Evolutionary conservation across 2,113 vertebrate genomes (phyloP).

Genomic region (Caranx ignobilis): DNA sequence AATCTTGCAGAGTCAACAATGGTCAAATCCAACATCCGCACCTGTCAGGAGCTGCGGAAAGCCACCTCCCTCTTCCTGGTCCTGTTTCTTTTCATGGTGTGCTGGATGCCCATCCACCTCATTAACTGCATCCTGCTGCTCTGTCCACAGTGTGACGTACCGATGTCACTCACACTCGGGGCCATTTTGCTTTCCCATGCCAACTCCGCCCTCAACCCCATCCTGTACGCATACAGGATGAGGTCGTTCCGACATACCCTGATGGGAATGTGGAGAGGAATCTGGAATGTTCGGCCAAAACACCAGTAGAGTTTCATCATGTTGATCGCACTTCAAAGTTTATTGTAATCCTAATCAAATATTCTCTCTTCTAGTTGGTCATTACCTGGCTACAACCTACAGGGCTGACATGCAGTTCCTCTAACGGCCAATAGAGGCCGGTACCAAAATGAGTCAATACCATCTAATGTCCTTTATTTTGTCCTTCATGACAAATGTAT

Average conservation of each 20-base stretch:
- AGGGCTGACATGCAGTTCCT: too few species aligned
- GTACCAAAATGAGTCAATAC: too few species aligned
- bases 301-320: not conserved
- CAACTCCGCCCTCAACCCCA: conserved; percentile 78
- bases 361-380: too few species aligned
- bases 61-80: conserved; percentile 74
- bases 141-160: conserved; percentile 52
- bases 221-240: conserved; percentile 79
- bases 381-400: too few species aligned
- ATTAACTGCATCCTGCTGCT: conserved; percentile 75
- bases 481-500: too few species aligned
- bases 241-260: conserved; percentile 73
- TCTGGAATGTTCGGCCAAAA: not conserved
- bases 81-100: conserved; percentile 72
- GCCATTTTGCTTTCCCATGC: conserved; percentile 75
- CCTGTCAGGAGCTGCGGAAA: conserved; percentile 60
- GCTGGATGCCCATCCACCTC: conserved; percentile 79
- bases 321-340: too few species aligned
- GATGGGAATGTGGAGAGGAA: conserved; percentile 32
- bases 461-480: too few species aligned
- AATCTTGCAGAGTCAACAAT: not conserved
- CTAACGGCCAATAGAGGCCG: too few species aligned
- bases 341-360: too few species aligned
- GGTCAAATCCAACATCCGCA: not conserved
- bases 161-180: conserved; percentile 53